Conservation (phyloP, 2,888 invertebrate species). For the Blera fallax region DNA sequence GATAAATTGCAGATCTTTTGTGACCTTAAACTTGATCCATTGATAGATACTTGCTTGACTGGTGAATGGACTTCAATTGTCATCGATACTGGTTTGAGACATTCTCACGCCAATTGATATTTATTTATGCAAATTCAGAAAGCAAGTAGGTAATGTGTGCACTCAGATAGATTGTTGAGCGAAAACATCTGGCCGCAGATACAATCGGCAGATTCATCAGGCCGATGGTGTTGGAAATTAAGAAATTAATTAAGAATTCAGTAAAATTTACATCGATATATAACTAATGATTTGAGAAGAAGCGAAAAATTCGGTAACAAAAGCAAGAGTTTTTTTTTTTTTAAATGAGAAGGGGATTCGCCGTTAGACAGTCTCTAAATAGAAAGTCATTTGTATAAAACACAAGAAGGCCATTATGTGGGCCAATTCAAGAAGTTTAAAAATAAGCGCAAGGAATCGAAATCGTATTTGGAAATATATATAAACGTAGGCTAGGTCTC, state of each 20-base stretch:
- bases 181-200: neutral
- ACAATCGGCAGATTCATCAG: neutral
- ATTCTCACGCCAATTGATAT: constrained; percentile 77
- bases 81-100: constrained; percentile 76
- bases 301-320: constrained; percentile 3
- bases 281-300: neutral
- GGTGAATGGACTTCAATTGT: constrained; percentile 17
- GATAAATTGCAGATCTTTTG: neutral
- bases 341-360: constrained; percentile 15
- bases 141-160: neutral
- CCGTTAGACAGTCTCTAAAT: neutral
- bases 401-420: neutral
- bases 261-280: neutral
- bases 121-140: constrained; percentile 18
- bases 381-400: constrained; percentile 24
- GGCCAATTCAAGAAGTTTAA: neutral
- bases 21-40: constrained; percentile 28
- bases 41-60: neutral
- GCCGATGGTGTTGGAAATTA: neutral
- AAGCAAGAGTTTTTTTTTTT: constrained; percentile 5
- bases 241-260: constrained; percentile 15
- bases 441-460: neutral
- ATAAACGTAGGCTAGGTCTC: neutral
- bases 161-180: neutral
- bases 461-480: neutral